These are phyloP conservation scores for Drosophila algonquin DNA, from an alignment of 2,888 invertebrate genomes.

Conservation along the genomic window DNA sequence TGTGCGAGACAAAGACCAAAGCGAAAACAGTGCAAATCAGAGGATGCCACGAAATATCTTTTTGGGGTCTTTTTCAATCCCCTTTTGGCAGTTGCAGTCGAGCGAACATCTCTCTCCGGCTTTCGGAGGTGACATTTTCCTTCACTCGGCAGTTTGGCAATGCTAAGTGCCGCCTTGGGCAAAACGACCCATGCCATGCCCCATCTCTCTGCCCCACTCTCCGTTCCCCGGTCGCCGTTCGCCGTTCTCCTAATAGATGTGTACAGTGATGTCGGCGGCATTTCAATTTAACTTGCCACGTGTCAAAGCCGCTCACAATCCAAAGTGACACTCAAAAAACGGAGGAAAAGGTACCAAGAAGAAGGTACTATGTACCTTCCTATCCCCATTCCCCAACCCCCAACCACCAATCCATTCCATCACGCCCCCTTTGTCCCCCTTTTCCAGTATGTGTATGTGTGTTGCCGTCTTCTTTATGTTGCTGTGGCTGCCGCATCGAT, in stretches of 20 bases:
- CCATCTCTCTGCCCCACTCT: neutral
- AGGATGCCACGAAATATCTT: neutral
- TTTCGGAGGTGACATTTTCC: conserved; percentile 22
- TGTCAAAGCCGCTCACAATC: conserved; percentile 72
- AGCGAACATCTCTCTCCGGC: neutral
- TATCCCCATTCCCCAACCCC: neutral
- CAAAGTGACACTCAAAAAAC: conserved; percentile 68
- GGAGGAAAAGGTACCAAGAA: neutral
- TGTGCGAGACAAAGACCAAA: neutral
- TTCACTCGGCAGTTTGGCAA: conserved; percentile 26
- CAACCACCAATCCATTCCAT: too few relatives aligned
- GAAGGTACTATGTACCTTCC: conserved; percentile 9
- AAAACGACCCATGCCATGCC: neutral
- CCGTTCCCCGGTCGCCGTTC: neutral
- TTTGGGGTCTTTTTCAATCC: neutral
- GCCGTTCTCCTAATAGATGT: conserved; percentile 60
- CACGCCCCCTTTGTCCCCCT: neutral
- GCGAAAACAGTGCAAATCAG: conserved; percentile 7
- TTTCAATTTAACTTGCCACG: conserved; percentile 80
- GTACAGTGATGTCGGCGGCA: conserved; percentile 71
- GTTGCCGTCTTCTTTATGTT: conserved; percentile 71
- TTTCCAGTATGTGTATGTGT: conserved; percentile 21
- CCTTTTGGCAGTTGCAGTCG: neutral
- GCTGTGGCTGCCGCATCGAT: conserved; percentile 75
- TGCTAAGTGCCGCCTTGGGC: conserved; percentile 60